A percentile compares a stretch with the other conserved stretches of the same genome.
Conservation (phyloP, 2,797 vertebrate species). For the Morelia viridis region DNA sequence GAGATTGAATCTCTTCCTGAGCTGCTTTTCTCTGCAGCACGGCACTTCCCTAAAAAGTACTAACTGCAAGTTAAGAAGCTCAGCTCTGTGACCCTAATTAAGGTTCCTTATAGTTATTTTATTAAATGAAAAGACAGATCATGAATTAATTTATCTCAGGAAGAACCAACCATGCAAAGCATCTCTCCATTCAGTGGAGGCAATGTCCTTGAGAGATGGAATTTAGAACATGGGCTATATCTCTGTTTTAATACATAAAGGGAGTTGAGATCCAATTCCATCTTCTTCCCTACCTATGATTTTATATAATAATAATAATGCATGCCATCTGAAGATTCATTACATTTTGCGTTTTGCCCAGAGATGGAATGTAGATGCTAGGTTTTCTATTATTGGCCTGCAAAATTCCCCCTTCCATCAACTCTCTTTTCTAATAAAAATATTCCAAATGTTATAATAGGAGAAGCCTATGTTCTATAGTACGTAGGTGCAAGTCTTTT, state of each 20-base stretch:
- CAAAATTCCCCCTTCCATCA: not conserved
- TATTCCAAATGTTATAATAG: not conserved
- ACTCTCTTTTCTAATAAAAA: constrained; percentile 11
- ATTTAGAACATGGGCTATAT: not conserved
- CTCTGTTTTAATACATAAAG: not conserved
- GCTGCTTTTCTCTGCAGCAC: not conserved
- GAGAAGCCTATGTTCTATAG: not conserved
- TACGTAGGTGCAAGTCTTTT: not conserved
- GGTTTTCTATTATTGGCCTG: not conserved
- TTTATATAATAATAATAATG: constrained; percentile 22
- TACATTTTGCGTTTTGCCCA: not conserved
- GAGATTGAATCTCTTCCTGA: not conserved
- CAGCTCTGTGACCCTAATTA: not conserved
- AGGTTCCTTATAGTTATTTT: not conserved
- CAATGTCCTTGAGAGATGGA: not conserved
- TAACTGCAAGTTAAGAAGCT: not conserved
- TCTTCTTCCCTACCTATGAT: not conserved
- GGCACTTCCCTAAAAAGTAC: not conserved
- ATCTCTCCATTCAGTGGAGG: not conserved
- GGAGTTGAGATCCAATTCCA: not conserved
- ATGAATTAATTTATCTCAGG: not conserved
- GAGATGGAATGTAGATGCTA: not conserved
- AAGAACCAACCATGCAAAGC: not conserved
- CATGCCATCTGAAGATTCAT: not conserved
- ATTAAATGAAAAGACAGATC: not conserved